These are phyloP conservation scores for Cephalopholis sonnerati DNA, from an alignment of 2,113 vertebrate genomes.

Conservation along the genomic window DNA sequence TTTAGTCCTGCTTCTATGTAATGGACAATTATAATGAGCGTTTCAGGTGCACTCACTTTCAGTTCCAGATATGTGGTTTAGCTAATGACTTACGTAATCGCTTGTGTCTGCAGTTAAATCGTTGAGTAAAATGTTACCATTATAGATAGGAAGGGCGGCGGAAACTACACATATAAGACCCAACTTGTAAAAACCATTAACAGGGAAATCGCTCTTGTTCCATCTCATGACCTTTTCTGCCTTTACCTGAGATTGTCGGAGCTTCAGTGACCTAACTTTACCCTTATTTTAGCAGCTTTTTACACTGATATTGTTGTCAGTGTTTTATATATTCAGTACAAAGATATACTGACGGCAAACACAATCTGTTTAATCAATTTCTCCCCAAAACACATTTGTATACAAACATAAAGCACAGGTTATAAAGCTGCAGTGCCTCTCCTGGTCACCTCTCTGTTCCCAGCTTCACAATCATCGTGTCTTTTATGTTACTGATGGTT, in stretches of 20 bases:
- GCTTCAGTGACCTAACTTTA: background rate
- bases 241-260: too few relatives aligned
- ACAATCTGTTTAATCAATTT: background rate
- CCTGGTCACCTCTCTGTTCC: conserved; percentile 17
- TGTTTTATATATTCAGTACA: background rate
- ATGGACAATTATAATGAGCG: background rate
- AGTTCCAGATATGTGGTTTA: background rate
- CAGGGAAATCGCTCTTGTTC: too few relatives aligned
- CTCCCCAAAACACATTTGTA: background rate
- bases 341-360: background rate
- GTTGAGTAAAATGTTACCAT: background rate
- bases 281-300: background rate
- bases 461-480: background rate
- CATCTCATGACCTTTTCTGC: too few relatives aligned
- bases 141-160: background rate
- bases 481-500: conserved; percentile 29
- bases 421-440: background rate
- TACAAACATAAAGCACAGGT: background rate
- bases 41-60: conserved; percentile 9
- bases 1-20: background rate
- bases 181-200: too few relatives aligned
- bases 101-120: background rate
- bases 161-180: background rate
- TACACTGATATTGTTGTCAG: background rate
- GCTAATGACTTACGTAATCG: background rate